Evolutionary conservation across 1,140 invertebrate species (phyloP).

Genomic region (Thereuonema tuberculata): DNA sequence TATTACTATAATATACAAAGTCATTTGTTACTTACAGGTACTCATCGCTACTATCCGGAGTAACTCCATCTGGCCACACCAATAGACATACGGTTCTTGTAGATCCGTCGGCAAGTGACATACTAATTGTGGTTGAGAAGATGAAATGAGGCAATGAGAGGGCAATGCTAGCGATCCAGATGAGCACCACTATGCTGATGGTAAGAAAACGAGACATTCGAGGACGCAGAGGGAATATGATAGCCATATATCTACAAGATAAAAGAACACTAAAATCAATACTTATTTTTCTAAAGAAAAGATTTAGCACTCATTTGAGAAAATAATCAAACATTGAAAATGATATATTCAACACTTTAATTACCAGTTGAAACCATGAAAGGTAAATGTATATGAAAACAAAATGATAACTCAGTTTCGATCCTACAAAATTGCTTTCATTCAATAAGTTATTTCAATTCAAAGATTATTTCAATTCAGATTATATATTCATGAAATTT

Average conservation of each 20-base stretch:
- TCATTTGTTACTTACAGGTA: constrained; percentile 58
- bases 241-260: constrained; percentile 67
- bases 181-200: constrained; percentile 59
- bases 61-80: constrained; percentile 64
- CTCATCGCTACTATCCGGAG: constrained; percentile 52
- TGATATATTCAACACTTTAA: too few species aligned
- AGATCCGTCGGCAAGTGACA: constrained; percentile 39
- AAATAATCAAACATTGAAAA: too few species aligned
- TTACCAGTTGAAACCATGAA: too few species aligned
- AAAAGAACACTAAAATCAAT: constrained; percentile 3
- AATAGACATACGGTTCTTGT: constrained; percentile 56
- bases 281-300: background rate
- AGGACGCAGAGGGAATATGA: constrained; percentile 74
- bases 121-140: constrained; percentile 54
- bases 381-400: too few species aligned
- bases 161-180: constrained; percentile 60
- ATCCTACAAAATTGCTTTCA: too few species aligned
- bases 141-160: constrained; percentile 71
- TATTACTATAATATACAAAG: too few species aligned
- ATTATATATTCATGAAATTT: too few species aligned
- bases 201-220: constrained; percentile 66
- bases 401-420: too few species aligned
- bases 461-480: too few species aligned
- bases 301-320: too few species aligned
- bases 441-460: too few species aligned